Evolutionary conservation across 2,888 invertebrate species (phyloP).

Genomic region (Drosophila testacea): DNA sequence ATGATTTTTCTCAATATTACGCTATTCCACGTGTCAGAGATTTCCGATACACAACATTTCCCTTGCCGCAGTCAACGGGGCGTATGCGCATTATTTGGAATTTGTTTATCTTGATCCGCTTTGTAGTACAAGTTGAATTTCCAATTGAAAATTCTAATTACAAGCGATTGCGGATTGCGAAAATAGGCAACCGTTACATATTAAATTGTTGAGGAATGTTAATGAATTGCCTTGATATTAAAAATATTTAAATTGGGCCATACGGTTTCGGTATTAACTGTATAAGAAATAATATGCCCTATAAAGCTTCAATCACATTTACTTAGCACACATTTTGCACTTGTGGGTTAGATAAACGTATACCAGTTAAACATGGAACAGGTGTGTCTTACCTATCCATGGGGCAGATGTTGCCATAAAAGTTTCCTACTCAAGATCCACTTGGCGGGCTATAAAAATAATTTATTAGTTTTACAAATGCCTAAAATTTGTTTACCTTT

Average conservation of each 20-base stretch:
- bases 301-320: constrained; percentile 4
- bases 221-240: constrained; percentile 32
- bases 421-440: constrained; percentile 49
- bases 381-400: constrained; percentile 30
- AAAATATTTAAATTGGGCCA: constrained; percentile 22
- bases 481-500: constrained; percentile 56
- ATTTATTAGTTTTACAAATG: constrained; percentile 73
- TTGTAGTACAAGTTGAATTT: constrained; percentile 42
- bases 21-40: constrained; percentile 40
- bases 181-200: constrained; percentile 12
- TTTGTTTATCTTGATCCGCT: constrained; percentile 53
- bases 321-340: constrained; percentile 1
- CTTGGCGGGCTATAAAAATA: constrained; percentile 57
- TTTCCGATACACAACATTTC: constrained; percentile 30
- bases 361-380: constrained; percentile 30
- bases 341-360: neutral
- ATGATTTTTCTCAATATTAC: constrained; percentile 23
- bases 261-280: constrained; percentile 1
- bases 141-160: constrained; percentile 54
- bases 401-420: constrained; percentile 33
- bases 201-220: constrained; percentile 10
- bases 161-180: constrained; percentile 19
- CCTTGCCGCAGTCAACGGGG: constrained; percentile 17
- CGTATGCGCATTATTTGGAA: constrained; percentile 43
- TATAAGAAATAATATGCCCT: neutral